These are phyloP conservation scores for Autographa gamma DNA, from an alignment of 2,888 invertebrate species.

Conservation along the genomic window DNA sequence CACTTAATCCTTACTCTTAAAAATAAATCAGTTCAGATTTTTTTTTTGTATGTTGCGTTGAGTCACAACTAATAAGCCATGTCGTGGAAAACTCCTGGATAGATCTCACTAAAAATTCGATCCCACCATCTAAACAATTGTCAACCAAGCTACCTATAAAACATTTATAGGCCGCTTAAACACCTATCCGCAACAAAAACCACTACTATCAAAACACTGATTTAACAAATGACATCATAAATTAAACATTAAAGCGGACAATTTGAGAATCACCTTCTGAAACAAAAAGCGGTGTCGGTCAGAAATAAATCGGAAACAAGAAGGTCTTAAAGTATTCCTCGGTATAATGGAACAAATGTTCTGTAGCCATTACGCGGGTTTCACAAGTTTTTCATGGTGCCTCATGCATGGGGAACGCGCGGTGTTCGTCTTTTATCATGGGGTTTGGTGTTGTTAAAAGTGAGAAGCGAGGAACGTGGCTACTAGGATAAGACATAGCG, in stretches of 20 bases:
- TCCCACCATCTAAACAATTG: background rate
- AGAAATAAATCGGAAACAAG: constrained; percentile 65
- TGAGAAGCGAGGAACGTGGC: constrained; percentile 55
- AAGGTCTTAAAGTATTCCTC: constrained; percentile 67
- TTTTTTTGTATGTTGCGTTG: too few relatives aligned
- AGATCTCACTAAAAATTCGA: background rate
- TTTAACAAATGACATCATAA: constrained; percentile 82
- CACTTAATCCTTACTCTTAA: too few relatives aligned
- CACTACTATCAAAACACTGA: constrained; percentile 40
- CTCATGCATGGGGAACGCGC: constrained; percentile 78
- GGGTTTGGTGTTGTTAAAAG: constrained; percentile 53
- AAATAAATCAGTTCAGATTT: too few relatives aligned
- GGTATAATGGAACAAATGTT: constrained; percentile 85
- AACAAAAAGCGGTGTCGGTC: constrained; percentile 56
- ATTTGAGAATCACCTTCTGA: constrained; percentile 69
- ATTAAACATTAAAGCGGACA: constrained; percentile 77
- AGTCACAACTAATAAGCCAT: too few relatives aligned
- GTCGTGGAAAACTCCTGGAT: too few relatives aligned
- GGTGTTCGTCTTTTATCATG: constrained; percentile 76
- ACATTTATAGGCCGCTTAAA: background rate
- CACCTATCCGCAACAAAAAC: background rate
- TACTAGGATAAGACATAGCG: too few relatives aligned
- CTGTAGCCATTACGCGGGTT: constrained; percentile 78
- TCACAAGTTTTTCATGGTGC: constrained; percentile 81
- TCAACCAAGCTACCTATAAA: background rate